These are phyloP conservation scores for Clarias laeviceps DNA, from an alignment of 2,797 vertebrate species.

Conservation along the genomic window DNA sequence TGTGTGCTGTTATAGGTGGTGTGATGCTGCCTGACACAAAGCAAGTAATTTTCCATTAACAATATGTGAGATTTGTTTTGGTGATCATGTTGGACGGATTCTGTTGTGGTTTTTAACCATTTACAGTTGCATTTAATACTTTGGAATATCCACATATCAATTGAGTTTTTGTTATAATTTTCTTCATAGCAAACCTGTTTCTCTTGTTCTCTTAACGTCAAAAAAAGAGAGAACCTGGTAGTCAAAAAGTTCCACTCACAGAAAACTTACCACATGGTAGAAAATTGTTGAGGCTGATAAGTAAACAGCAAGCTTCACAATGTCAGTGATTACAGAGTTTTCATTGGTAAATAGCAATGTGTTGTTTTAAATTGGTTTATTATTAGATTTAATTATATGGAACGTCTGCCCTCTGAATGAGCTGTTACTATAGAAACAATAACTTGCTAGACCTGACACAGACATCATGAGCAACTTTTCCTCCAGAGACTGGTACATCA, in stretches of 20 bases:
- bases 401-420: background rate
- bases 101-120: background rate
- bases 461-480: conserved; percentile 24
- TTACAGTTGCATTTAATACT: background rate
- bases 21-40: background rate
- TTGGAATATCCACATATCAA: background rate
- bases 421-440: background rate
- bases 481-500: conserved; percentile 18
- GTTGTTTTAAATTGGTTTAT: background rate
- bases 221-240: background rate
- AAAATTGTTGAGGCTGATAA: background rate
- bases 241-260: background rate
- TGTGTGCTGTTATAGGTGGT: background rate
- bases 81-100: background rate
- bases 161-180: background rate
- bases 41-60: background rate
- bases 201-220: background rate
- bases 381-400: background rate
- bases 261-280: background rate
- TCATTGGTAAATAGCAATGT: background rate
- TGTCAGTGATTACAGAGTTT: background rate
- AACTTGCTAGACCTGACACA: background rate
- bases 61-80: background rate
- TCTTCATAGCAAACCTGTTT: background rate
- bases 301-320: background rate